Evolutionary conservation across 2,888 invertebrate genomes (phyloP), one percentile per base, ranked within the genome.

Genomic region (Agrochola circellaris): DNA sequence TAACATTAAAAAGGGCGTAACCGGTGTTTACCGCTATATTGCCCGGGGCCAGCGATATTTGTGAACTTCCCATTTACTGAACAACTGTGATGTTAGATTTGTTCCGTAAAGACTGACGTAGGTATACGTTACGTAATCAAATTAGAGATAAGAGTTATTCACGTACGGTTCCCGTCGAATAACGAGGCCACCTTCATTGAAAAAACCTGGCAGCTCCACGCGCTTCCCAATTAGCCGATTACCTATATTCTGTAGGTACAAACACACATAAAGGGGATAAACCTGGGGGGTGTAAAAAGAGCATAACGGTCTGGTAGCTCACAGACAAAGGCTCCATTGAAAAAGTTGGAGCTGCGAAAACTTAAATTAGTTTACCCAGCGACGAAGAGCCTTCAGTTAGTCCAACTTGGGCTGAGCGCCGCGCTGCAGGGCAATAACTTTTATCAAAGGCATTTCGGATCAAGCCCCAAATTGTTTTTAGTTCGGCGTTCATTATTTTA

Each of bases 351-450:
- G 77, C 87, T 79, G 82, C 82, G 88, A 88, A 89, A 91, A 92
- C 89, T 94, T 94, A 92, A 94, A 94, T 94, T 93, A 94, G 93
- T 93, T 94, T 89, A 90, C 88, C 66, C 77, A 83, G 77, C 81
- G 81, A 68, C 71, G 81, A 72, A 79, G 72, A 69, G 77, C 74
- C 80, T 81, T 73, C 66, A 69, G 71, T 69, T 62, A 56, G 65
- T 26, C 69, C 73, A 81, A 83, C 65, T 82, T 71, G 45, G 20
- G 56, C 79, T 65, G 73, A 65, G 51, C 72, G 61, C 34, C 45
- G 45, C 9, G 75, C 75, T 80, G 34, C 72, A 83, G 85, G 83
- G 70, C 66, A 38, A 34, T 45, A 82, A 81, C 73, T 87, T 85
- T 79, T 56, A 75, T 88, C 75, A 88, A 88, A 86, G 75, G 76